Base-by-base conservation (phyloP, 2,113 vertebrate species). In the Pongo pygmaeus region DNA sequence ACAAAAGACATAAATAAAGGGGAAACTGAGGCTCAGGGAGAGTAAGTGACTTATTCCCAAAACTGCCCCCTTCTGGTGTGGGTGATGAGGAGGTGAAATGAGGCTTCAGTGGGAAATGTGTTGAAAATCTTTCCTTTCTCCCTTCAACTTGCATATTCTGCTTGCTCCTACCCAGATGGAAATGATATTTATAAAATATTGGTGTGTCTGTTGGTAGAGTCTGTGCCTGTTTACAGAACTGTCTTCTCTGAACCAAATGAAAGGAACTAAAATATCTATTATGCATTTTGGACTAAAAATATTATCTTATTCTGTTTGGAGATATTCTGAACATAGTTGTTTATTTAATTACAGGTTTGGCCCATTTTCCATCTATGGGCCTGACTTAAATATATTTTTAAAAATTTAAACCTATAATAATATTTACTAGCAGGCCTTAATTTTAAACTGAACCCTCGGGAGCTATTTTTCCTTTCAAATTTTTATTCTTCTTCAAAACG, bases 291-390 rank as follows among this genome's bases (percentile, higher is more conserved):
- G 72, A 79, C 91, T 97, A 96, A 94, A 98, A 98, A 98, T 93
- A 97, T 64, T 91, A 77, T 84, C 89, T 91, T 94, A 92, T 93
- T 95, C 96, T 95, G 89, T 96, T 96, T 96, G 89, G 96, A 97
- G 74, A 96, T 97, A 97, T 96, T 98, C 91, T 92, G 77, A 97
- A 96, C 80, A 95, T 89, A 91, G 96, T 86, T 93, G 75, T 96
- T 95, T 95, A 86, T 94, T 97, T 97, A 97, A 95, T 97, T 97
- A 97, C 27, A 97, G 78, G 96, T 80, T 95, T 89, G 67, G 77
- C 77, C 52, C 84, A 94, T 96, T 97, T 98, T 97, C 97, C 95
- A 96, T 96, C 97, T 98, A 97, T 97, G 96, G 96, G 12, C 52
- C 69, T 94, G 92, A 94, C 96, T 90, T 86, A 97, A 97, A 96